Conservation (phyloP, 2,113 vertebrate species). For the Oxyruncus cristatus region DNA sequence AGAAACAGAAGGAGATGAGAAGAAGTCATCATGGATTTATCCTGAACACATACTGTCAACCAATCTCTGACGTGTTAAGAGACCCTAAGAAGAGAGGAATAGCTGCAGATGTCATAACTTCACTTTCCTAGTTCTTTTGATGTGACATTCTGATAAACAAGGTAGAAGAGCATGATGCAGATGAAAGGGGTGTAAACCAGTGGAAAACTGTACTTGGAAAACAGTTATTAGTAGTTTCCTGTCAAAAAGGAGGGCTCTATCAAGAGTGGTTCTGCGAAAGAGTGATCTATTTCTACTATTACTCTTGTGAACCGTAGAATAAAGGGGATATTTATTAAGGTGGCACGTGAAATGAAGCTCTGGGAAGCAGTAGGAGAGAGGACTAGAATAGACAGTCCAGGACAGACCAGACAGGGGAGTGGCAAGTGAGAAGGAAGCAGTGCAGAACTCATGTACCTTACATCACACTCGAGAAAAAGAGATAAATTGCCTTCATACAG, state of each 20-base stretch:
- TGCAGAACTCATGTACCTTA: neutral
- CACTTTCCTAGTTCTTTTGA: constrained; percentile 22
- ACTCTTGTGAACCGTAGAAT: neutral
- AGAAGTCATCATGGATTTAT: neutral
- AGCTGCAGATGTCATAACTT: neutral
- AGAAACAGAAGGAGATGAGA: neutral
- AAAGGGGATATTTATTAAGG: neutral
- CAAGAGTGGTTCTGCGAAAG: neutral
- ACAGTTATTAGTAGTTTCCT: neutral
- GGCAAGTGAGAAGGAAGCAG: neutral
- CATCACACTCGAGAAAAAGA: neutral
- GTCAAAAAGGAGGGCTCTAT: neutral
- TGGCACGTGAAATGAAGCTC: neutral
- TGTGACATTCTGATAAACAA: constrained; percentile 34
- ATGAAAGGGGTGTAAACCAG: constrained; percentile 16
- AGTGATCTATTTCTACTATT: neutral
- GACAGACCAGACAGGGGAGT: neutral
- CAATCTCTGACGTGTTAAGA: neutral
- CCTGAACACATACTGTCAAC: neutral
- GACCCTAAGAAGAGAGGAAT: neutral
- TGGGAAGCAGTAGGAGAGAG: neutral
- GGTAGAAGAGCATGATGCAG: neutral
- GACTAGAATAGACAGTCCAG: neutral
- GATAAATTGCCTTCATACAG: neutral
- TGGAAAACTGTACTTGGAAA: neutral